These are phyloP conservation scores for Bambusicola thoracicus DNA, from an alignment of 2,113 vertebrate genomes.

Conservation along the genomic window DNA sequence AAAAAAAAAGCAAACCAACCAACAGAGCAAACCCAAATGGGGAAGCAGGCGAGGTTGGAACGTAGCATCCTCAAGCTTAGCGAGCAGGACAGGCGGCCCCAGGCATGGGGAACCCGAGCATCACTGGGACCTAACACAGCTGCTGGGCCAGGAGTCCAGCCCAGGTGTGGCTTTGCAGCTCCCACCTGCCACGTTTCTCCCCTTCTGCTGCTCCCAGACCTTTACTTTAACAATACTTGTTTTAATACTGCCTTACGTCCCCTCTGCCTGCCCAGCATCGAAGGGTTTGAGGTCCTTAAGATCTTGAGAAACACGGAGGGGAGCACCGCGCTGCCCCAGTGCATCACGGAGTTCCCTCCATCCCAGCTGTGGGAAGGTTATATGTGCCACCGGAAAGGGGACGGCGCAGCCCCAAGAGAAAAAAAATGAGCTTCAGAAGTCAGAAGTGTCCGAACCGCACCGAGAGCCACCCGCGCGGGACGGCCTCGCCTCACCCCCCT, in stretches of 20 bases:
- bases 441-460: not conserved
- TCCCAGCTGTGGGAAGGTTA: not conserved
- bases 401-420: not conserved
- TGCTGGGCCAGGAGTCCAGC: not conserved
- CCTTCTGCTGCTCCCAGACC: not conserved
- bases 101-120: not conserved
- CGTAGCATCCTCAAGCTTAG: conserved; percentile 1
- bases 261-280: rapidly evolving
- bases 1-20: not conserved
- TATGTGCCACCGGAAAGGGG: not conserved
- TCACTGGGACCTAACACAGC: not conserved
- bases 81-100: not conserved
- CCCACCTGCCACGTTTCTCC: rapidly evolving
- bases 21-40: not conserved
- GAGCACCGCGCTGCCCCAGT: not conserved
- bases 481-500: not conserved
- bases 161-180: rapidly evolving
- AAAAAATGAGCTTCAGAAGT: conserved; percentile 19
- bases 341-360: not conserved
- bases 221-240: not conserved
- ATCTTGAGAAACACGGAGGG: not conserved
- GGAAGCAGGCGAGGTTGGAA: conserved; percentile 25
- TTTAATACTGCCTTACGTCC: conserved; percentile 40
- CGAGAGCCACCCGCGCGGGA: not conserved
- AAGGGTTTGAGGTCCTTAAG: not conserved